These are phyloP conservation scores for Dryas iulia DNA, from an alignment of 1,140 invertebrate genomes.

Conservation along the genomic window DNA sequence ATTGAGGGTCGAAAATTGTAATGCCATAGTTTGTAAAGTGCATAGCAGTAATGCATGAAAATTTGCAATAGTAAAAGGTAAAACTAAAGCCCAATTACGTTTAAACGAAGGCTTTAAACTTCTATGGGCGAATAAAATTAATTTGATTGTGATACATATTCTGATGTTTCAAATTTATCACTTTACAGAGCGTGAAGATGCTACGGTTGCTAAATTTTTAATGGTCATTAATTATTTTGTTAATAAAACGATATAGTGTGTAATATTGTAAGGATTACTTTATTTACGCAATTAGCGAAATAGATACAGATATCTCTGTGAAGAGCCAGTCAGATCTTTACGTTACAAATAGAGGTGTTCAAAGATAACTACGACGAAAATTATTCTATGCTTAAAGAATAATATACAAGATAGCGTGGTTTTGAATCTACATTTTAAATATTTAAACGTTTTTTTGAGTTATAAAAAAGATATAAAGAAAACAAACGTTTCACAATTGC, in stretches of 20 bases:
- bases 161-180: not conserved
- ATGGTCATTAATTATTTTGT: not conserved
- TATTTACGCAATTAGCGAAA: too few species aligned
- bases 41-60: constrained; percentile 41
- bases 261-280: too few species aligned
- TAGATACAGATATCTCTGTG: not conserved
- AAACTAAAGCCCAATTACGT: not conserved
- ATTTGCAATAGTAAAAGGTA: constrained; percentile 43
- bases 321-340: too few species aligned
- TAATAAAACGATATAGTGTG: not conserved
- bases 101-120: not conserved
- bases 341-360: too few species aligned
- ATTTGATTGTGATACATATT: not conserved
- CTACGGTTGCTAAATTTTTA: not conserved
- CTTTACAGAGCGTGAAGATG: constrained; percentile 7
- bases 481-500: not conserved
- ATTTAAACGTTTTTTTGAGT: too few species aligned
- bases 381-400: too few species aligned
- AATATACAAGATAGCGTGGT: too few species aligned
- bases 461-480: not conserved
- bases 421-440: too few species aligned
- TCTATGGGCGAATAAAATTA: not conserved
- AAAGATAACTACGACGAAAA: too few species aligned
- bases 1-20: constrained; percentile 33
- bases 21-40: constrained; percentile 47